Evolutionary conservation across 2,797 vertebrate genomes (phyloP), one percentile per base, ranked within the genome.

Genomic region (Tokudaia muenninki): DNA sequence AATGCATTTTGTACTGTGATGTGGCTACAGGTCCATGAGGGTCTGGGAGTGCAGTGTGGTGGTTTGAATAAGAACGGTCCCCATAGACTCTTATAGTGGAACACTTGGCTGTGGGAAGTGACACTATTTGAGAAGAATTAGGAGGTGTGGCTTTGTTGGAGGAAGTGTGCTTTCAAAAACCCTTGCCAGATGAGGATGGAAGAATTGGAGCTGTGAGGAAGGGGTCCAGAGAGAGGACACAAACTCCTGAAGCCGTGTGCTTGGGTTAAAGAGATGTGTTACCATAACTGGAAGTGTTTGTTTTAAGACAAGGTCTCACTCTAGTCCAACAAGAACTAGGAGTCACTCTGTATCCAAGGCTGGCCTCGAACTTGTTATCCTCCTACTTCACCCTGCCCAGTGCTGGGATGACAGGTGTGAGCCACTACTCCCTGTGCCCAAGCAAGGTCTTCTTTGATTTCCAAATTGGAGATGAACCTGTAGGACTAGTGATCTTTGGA

Each of bases 381-480:
- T 59, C 19, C 57, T 21, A 59, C 19, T 59, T 59, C 19, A 59
- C 57, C 57, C 57, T 59, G 57, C 55, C 57, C 57, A 59, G 57
- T 59, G 57, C 57, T 59, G 19, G 7, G 57, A 59, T 22, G 57
- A 22, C 21, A 59, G 57, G 21, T 22, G 22, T 59, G 57, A 59
- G 6, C 21, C 57, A 22, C 21, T 22, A 59, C 57, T 59, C 19
- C 57, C 6, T 0, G 57, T 59, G 6, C 57, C 57, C 57, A 59
- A 52, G 57, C 21, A 59, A 59, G 21, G 57, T 59, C 52, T 52
- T 13, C 95, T 99, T 99, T 22, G 99, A 99, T 77, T 97, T 99
- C 4, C 99, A 98, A 93, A 99, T 99, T 0, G 99, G 99, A 24
- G 99, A 99, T 87, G 99, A 99, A 95, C 99, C 99, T 0, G 98